Evolutionary conservation across 2,113 vertebrate species (phyloP).

Genomic region (Tragulus kanchil): DNA sequence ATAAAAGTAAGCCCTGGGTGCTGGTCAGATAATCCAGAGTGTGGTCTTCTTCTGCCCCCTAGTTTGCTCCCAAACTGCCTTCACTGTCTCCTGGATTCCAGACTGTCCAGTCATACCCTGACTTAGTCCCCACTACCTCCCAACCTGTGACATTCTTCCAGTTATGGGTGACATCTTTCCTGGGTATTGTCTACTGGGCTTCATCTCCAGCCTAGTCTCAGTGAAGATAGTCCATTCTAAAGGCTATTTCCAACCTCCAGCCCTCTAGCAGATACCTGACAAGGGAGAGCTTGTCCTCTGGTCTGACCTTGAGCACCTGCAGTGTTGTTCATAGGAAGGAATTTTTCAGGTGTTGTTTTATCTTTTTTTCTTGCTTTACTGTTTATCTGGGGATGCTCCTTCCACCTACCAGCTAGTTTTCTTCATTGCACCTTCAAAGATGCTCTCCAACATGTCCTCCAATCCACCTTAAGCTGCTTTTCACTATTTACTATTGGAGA

Average conservation of each 20-base stretch:
- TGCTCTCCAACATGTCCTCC: not conserved
- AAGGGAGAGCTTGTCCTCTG: not conserved
- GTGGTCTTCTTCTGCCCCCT: not conserved
- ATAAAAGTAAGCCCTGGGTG: not conserved
- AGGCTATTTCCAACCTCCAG: not conserved
- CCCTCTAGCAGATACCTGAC: not conserved
- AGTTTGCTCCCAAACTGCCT: not conserved
- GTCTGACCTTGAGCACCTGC: not conserved
- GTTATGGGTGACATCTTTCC: not conserved
- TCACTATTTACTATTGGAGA: not conserved
- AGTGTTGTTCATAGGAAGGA: not conserved
- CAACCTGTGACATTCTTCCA: not conserved
- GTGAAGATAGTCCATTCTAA: not conserved
- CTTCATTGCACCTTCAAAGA: not conserved
- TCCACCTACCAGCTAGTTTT: conserved; percentile 33
- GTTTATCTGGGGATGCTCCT: conserved; percentile 35
- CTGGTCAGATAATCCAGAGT: not conserved
- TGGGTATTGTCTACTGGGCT: not conserved
- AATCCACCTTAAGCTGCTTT: not conserved
- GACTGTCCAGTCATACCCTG: not conserved
- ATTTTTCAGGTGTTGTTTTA: not conserved
- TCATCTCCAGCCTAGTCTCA: not conserved
- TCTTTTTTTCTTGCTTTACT: not conserved
- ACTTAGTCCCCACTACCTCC: not conserved
- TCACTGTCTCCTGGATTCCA: not conserved